Evolutionary conservation across 2,797 vertebrate species (phyloP).

Genomic region (Ciconia nigra): DNA sequence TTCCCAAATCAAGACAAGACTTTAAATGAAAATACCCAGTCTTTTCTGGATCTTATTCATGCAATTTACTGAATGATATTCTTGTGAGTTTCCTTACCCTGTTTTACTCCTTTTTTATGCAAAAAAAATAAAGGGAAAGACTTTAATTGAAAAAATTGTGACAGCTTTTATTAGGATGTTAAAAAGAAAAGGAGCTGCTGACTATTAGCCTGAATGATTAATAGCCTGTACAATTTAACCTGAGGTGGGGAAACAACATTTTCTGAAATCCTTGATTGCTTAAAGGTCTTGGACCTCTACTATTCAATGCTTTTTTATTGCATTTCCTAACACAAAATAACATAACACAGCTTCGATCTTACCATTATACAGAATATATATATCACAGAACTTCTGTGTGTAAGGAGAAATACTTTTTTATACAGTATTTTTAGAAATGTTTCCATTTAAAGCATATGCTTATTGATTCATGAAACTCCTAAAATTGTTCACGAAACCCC

Average conservation of each 20-base stretch:
- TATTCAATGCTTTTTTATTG: not conserved
- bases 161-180: not conserved
- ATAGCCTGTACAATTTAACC: not conserved
- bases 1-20: not conserved
- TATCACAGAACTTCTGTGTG: not conserved
- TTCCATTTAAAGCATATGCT: not conserved
- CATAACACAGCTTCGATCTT: not conserved
- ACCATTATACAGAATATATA: not conserved
- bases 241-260: not conserved
- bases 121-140: not conserved
- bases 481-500: not conserved
- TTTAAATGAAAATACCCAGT: not conserved
- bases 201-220: not conserved
- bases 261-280: not conserved
- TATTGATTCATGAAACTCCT: not conserved
- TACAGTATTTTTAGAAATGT: not conserved
- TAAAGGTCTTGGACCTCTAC: not conserved
- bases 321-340: not conserved
- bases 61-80: not conserved
- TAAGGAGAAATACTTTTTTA: not conserved
- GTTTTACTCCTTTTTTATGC: not conserved
- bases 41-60: not conserved
- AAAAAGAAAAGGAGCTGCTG: not conserved
- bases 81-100: not conserved
- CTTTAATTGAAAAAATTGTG: not conserved